Evolutionary conservation across 2,113 vertebrate species (phyloP), one percentile per base, ranked within the genome.

Genomic region (Oncorhynchus kisutch): DNA sequence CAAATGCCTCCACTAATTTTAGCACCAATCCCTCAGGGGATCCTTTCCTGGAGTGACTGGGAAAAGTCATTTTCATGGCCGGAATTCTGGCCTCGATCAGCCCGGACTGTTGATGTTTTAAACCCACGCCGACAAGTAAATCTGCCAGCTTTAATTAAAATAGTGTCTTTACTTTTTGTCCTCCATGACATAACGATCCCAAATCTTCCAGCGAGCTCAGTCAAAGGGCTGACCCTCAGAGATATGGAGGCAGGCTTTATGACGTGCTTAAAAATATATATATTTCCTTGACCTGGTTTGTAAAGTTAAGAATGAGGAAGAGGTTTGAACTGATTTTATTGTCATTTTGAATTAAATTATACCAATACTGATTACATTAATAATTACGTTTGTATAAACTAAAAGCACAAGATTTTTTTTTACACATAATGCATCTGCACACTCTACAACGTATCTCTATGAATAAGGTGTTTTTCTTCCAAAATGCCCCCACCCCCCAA

Each of bases 131-230:
- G 68, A 9, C 39, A 70, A 70, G 39, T 70, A 70, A 70, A 70
- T 70, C 68, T 70, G 68, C 45, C 39, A 70, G 68, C 68, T 24
- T 70, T 49, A 70, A 70, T 70, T 70, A 70, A 70, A 70, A 48
- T 49, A 48, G 68, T n/a, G 20, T 29, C n/a, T 70, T 24, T 8
- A 18, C 20, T 20, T 68, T 80, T 80, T 79, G 82, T 90, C 81
- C 84, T 78, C 25, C 74, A 73, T 84, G 88, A 88, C 83, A 85
- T 86, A 89, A 85, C 51, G 83, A 80, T 76, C 71, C 77, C 70
- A 80, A 87, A 89, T 84, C 81, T 77, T 88, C 82, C 71, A 68
- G 67, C 67, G 70, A 72, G 73, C 77, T 81, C 85, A 85, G 81
- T 80, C 75, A 72, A 78, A 84, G 83, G 71, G 77, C 67, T 77